Evolutionary conservation across 2,888 invertebrate genomes (phyloP), one percentile per base, ranked within the genome.

Genomic region (Drosophila fungiperda): DNA sequence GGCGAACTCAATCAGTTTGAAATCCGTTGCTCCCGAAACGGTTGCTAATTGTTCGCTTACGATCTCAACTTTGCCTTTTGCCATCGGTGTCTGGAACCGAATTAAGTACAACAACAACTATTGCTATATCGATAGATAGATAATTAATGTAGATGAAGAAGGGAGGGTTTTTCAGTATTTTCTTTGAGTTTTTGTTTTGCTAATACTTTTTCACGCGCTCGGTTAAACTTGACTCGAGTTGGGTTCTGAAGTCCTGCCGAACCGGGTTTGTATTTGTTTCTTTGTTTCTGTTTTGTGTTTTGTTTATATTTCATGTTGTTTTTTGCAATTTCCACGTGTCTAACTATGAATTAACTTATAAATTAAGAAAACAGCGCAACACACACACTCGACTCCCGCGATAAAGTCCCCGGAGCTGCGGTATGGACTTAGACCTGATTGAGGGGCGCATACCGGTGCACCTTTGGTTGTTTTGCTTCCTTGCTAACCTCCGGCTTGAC

Each of bases 361-460:
- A 90, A 89, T 86, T 85, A 86, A 68, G 90, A 88, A 85, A 85
- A 85, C 85, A 85, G 85, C 90, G 90, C 85, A 86, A 85, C 87
- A 85, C 87, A 85, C 87, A 83, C 83, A 75, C 74, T 73, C 74
- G 78, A 70, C 73, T 57, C 60, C 67, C 57, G 66, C 60, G 42
- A 58, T n/a, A 67, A 54, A 61, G 68, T 58, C 62, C 59, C 64
- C 57, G 69, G 81, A 77, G 70, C 73, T 73, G 77, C 74, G 68
- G 60, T 70, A 65, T 61, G 81, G 78, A 72, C 86, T 92, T 93
- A 93, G 85, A 93, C 93, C 91, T 93, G 92, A 87, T 94, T 94
- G 73, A 95, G 94, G 35, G 95, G 95, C 83, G 94, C 93, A 92
- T 95, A 95, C 92, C 95, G 95, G 93, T 94, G 95, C 73, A 95